Evolutionary conservation across 2,888 invertebrate genomes (phyloP).

Genomic region (Xestoiulus laeticollis): DNA sequence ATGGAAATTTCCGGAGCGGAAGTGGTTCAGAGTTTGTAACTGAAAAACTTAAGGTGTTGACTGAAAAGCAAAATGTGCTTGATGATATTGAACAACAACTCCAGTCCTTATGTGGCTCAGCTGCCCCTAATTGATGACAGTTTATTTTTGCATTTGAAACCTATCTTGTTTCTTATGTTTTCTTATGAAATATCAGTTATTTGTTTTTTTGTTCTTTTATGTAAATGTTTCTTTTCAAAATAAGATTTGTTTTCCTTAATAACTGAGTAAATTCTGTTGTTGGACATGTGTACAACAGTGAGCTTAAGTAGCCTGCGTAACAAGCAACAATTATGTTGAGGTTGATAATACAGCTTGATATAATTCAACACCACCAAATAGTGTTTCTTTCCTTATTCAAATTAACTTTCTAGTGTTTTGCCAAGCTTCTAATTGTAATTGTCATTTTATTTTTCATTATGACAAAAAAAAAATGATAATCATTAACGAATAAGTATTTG

Average conservation of each 20-base stretch:
- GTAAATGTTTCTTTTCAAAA: neutral
- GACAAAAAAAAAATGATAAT: neutral
- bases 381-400: neutral
- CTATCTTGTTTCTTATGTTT: neutral
- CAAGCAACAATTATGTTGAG: neutral
- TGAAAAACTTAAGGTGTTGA: neutral
- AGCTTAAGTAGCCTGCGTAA: neutral
- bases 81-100: constrained; percentile 18
- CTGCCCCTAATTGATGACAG: neutral
- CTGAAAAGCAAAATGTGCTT: neutral
- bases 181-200: neutral
- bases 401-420: no score
- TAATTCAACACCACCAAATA: neutral
- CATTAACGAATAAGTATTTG: neutral
- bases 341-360: neutral
- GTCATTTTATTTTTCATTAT: neutral
- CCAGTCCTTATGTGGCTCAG: neutral
- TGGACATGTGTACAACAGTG: neutral
- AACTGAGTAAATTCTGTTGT: no score
- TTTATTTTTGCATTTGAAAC: constrained; percentile 22
- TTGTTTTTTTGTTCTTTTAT: neutral
- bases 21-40: no score
- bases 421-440: no score
- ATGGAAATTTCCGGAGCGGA: no score
- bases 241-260: no score